Base-by-base conservation (phyloP, 2,888 invertebrate species). In the Cabera pusaria region DNA sequence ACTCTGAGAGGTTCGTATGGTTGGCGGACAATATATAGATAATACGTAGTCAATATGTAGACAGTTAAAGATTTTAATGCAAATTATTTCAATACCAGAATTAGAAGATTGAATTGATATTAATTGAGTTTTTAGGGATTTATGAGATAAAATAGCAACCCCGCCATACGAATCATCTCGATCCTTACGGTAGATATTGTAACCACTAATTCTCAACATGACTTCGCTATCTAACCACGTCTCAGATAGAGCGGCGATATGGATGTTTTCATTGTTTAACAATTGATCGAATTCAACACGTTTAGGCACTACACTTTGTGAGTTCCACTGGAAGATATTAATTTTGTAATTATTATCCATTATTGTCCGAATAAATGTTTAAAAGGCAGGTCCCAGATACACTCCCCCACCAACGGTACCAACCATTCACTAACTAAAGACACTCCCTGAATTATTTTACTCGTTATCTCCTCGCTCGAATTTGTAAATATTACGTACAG, bases 301-400 rank as follows among this genome's bases (percentile, higher is more conserved):
- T 29, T 50, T 50, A 6, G 44, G 41, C n/a, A 8, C 32, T 3
- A 50, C n/a, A 20, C 46, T 46, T 21, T 42, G 50, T 14, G 46
- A 23, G 19, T 51, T 51, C 48, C 51, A 48, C 10, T 51, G 51
- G n/a, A n/a, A n/a, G n/a, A n/a, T n/a, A n/a, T n/a, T n/a, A n/a
- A n/a, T n/a, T n/a, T n/a, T n/a, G n/a, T n/a, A n/a, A 5, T 24
- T 17, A 11, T 44, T 39, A 7, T 44, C 4, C 6, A 25, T 1
- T 14, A 14, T 14, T 2, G 4, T 14, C 14, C 4, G 14, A 14
- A 14, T 2, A 14, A 3, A 14, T 2, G 2, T 14, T 4, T 4
- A 4, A 14, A 14, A 14, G 14, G 14, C 14, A 14, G 2, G 14
- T 14, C 14, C 14, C 14, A 14, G 4, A 14, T 14, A 14, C 4